Evolutionary conservation across 1,140 invertebrate species (phyloP).

Genomic region (Drosophila dunni): DNA sequence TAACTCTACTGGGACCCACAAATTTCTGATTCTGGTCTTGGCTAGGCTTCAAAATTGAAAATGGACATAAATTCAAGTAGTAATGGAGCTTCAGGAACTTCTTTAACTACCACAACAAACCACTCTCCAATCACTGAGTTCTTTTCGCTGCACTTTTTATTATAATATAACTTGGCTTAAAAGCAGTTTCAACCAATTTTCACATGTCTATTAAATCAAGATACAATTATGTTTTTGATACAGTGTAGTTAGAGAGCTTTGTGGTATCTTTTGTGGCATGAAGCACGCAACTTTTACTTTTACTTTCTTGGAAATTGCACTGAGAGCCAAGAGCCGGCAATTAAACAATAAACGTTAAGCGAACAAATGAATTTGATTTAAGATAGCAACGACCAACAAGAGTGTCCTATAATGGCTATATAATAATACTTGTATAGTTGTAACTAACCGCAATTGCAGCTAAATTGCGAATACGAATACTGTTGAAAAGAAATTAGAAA

Average conservation of each 20-base stretch:
- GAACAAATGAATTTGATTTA: conserved; percentile 7
- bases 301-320: conserved; percentile 35
- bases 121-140: no score
- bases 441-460: conserved; percentile 53
- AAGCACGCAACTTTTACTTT: conserved; percentile 76
- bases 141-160: no score
- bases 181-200: conserved; percentile 5
- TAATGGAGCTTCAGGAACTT: no score
- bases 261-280: conserved; percentile 6
- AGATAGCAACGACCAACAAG: conserved; percentile 17
- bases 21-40: no score
- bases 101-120: no score
- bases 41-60: background rate
- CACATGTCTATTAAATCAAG: conserved; percentile 3
- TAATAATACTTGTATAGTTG: conserved; percentile 12
- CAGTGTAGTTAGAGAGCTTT: conserved; percentile 5
- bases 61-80: no score
- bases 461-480: conserved; percentile 23
- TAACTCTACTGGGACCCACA: no score
- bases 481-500: conserved; percentile 63
- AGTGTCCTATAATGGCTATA: conserved; percentile 29
- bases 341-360: conserved; percentile 45
- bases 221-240: conserved; percentile 6
- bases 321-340: conserved; percentile 46
- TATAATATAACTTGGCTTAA: conserved; percentile 35